Evolutionary conservation across 1,140 invertebrate genomes (phyloP).

Genomic region (Pseudomyrmex pallidus): DNA sequence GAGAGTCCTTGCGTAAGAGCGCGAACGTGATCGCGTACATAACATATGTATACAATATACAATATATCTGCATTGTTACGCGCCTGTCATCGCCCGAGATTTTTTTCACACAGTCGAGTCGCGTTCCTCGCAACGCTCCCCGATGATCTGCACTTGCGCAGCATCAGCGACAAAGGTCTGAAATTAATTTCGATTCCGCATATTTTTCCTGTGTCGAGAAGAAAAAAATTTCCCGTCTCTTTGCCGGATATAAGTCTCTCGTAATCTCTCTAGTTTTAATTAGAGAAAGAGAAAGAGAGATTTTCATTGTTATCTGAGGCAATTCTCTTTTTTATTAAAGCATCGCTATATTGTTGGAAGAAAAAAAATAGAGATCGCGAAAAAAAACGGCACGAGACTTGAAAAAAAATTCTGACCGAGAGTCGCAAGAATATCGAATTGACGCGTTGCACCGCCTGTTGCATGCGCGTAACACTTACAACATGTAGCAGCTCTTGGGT

Average conservation of each 20-base stretch:
- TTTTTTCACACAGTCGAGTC: background rate
- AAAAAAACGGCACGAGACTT: conserved; percentile 7
- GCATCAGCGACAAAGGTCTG: background rate
- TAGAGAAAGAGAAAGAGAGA: background rate
- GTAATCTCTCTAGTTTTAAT: background rate
- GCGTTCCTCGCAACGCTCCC: background rate
- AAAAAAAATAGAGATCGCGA: background rate
- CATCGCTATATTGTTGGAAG: conserved; percentile 7
- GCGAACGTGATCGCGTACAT: background rate
- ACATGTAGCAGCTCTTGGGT: conserved; percentile 7
- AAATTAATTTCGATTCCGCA: background rate
- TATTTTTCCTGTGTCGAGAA: no score
- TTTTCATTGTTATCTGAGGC: background rate
- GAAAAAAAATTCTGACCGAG: background rate
- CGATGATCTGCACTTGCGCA: background rate
- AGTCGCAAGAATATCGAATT: conserved; percentile 1
- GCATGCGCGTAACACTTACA: conserved; percentile 53
- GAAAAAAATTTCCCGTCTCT: background rate
- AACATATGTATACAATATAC: background rate
- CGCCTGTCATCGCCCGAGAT: background rate
- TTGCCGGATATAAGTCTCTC: background rate
- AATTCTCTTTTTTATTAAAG: conserved; percentile 3
- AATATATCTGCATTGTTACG: background rate
- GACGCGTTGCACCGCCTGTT: conserved; percentile 13
- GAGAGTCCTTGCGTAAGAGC: conserved; percentile 53